These are phyloP conservation scores for Zaprionus ghesquierei DNA, from an alignment of 1,140 invertebrate species.

Conservation along the genomic window DNA sequence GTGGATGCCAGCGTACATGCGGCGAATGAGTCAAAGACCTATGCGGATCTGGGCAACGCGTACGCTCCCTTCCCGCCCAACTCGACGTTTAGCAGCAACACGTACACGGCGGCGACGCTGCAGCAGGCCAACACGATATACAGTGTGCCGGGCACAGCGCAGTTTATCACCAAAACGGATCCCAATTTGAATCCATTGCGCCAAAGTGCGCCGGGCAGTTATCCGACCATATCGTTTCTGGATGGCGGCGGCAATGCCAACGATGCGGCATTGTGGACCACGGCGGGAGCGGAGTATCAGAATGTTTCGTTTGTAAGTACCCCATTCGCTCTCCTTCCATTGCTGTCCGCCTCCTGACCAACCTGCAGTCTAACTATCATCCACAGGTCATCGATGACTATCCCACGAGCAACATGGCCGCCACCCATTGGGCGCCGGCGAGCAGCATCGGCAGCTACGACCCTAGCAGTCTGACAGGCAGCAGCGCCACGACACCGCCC, in stretches of 20 bases:
- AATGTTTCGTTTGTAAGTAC: conserved; percentile 69
- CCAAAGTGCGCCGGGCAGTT: conserved; percentile 44
- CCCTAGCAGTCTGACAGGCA: conserved; percentile 31
- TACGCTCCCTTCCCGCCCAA: conserved; percentile 57
- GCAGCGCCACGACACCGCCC: conserved; percentile 41
- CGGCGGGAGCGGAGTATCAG: conserved; percentile 50
- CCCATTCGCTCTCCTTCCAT: neutral
- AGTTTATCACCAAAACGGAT: conserved; percentile 70
- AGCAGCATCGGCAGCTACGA: conserved; percentile 57
- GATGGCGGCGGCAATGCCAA: conserved; percentile 38
- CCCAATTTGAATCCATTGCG: conserved; percentile 59
- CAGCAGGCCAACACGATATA: conserved; percentile 68
- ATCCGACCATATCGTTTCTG: conserved; percentile 55
- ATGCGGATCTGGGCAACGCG: conserved; percentile 74
- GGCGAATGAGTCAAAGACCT: conserved; percentile 73
- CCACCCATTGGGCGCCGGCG: conserved; percentile 56
- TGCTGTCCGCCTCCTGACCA: neutral
- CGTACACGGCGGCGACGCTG: conserved; percentile 56
- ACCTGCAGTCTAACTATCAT: conserved; percentile 61
- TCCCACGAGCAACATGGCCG: conserved; percentile 47
- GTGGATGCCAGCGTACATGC: conserved; percentile 58
- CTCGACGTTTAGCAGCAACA: conserved; percentile 57
- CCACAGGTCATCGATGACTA: conserved; percentile 78
- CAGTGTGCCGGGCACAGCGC: conserved; percentile 52
- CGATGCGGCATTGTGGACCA: conserved; percentile 55